phyloP scores from a whole-genome alignment of 2,113 vertebrate genomes.

The Dipodomys merriami region DNA sequence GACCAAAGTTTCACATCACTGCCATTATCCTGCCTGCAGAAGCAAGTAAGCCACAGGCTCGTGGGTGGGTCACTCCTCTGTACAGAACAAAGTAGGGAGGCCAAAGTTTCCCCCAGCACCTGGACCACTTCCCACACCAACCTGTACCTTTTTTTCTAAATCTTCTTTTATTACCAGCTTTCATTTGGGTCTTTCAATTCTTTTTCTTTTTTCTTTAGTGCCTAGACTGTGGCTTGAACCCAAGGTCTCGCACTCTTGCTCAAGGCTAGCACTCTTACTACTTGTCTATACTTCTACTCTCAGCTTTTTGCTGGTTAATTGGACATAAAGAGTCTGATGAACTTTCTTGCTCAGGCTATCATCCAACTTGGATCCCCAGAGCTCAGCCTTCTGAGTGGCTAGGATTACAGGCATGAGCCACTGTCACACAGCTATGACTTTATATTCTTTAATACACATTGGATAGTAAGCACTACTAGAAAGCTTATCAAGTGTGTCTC shows the following conservation, averaged over 20 bases:
- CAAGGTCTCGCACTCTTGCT: too few species aligned
- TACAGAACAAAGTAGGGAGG: background rate
- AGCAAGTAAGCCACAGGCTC: rapidly evolving
- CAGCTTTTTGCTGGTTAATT: too few species aligned
- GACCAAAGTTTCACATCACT: background rate
- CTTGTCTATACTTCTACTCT: too few species aligned
- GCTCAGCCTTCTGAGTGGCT: too few species aligned
- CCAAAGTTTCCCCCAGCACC: background rate
- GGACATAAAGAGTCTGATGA: too few species aligned
- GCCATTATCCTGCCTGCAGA: background rate
- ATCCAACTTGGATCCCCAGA: too few species aligned
- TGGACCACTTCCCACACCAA: background rate
- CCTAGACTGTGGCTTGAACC: too few species aligned
- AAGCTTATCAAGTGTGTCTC: background rate
- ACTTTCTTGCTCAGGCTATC: too few species aligned
- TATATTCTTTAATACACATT: background rate
- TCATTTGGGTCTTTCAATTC: background rate
- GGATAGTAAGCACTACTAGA: background rate
- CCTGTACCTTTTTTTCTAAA: background rate
- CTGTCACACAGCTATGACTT: background rate
- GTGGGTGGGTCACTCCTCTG: too few species aligned
- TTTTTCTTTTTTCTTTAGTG: background rate
- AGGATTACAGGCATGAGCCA: too few species aligned
- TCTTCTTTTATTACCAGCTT: too few species aligned
- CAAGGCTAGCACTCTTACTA: too few species aligned